Evolutionary conservation across 2,797 vertebrate species (phyloP).

Genomic region (Hydrophis major): DNA sequence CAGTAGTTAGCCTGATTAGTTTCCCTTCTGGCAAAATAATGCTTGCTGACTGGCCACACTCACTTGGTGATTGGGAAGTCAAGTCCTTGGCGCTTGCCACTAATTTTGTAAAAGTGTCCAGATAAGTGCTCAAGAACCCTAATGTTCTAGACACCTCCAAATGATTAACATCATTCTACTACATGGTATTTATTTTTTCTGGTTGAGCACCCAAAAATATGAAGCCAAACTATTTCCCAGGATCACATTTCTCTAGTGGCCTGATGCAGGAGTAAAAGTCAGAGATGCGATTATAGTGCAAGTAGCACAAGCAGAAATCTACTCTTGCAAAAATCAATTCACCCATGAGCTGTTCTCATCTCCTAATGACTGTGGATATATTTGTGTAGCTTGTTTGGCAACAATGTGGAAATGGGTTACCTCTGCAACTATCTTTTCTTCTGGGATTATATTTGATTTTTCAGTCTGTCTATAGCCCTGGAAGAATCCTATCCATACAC

Average conservation of each 20-base stretch:
- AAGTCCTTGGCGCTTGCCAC: not conserved
- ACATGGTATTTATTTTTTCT: not conserved
- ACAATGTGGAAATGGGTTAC: not conserved
- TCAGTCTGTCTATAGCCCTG: not conserved
- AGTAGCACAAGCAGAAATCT: not conserved
- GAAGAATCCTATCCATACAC: not conserved
- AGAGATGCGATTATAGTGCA: not conserved
- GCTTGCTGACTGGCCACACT: not conserved
- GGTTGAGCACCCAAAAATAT: not conserved
- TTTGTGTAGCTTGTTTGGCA: not conserved
- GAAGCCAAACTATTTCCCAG: not conserved
- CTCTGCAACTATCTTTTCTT: not conserved
- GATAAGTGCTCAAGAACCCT: not conserved
- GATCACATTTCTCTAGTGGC: not conserved
- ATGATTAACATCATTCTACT: not conserved
- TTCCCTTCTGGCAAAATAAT: not conserved
- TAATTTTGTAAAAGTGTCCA: not conserved
- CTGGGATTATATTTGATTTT: not conserved
- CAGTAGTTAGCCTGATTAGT: not conserved
- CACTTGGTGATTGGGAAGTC: not conserved
- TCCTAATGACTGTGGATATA: not conserved
- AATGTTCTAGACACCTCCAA: not conserved
- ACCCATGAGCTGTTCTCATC: not conserved
- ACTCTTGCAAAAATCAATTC: not conserved
- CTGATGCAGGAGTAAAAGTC: not conserved